phyloP scores from a whole-genome alignment of 1,140 invertebrate species.

The Tetragnatha versicolor region DNA sequence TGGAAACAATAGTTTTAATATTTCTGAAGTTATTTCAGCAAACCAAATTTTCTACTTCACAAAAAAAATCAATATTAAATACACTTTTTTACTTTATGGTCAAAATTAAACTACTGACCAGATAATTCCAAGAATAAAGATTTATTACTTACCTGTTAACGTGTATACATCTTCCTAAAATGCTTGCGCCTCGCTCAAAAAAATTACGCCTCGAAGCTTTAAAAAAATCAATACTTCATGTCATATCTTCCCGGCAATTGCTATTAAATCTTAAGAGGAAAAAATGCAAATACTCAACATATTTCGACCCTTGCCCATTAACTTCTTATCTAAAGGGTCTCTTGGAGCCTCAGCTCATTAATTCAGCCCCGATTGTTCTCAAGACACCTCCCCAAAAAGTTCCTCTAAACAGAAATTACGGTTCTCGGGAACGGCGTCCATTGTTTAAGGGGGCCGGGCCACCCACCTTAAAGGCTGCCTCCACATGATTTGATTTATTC shows the following conservation, averaged over 20 bases:
- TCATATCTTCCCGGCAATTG: slow-evolving; percentile 18
- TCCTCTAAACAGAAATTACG: slow-evolving; percentile 51
- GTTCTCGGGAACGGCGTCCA: neutral
- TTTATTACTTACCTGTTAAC: no score
- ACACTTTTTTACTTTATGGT: no score
- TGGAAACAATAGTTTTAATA: no score
- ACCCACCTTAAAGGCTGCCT: slow-evolving; percentile 27
- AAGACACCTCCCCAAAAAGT: slow-evolving; percentile 5
- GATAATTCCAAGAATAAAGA: no score
- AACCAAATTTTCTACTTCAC: no score
- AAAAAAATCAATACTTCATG: slow-evolving; percentile 31
- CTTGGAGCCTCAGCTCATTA: slow-evolving; percentile 31
- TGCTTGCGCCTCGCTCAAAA: no score
- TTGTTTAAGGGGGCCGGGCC: slow-evolving; percentile 17
- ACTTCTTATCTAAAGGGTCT: slow-evolving; percentile 34
- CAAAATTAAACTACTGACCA: no score
- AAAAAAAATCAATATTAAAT: no score
- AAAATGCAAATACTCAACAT: slow-evolving; percentile 33
- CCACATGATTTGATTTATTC: slow-evolving; percentile 50
- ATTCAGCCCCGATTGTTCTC: slow-evolving; percentile 18
- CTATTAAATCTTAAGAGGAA: slow-evolving; percentile 41
- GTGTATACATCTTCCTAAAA: no score
- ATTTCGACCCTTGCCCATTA: slow-evolving; percentile 28
- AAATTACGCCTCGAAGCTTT: neutral
- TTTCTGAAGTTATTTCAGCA: no score